Conservation (phyloP, 2,888 invertebrate species). For the Zeuzera pyrina region DNA sequence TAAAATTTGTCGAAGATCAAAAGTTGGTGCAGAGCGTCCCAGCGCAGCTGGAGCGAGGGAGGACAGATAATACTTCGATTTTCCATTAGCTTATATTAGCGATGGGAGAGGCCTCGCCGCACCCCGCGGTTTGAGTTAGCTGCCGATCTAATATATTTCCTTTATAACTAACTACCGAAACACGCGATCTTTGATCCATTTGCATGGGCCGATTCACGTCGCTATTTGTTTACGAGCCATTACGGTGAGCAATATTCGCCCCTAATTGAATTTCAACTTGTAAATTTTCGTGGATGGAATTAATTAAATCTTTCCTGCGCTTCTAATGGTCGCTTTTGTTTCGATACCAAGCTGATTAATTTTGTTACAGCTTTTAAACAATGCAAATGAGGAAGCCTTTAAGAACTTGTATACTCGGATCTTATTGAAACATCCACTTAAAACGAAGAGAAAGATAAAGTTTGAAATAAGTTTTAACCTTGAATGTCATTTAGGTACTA, state of each 20-base stretch:
- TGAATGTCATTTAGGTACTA: no score
- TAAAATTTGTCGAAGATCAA: conserved; percentile 70
- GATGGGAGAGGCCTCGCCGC: conserved; percentile 54
- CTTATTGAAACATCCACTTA: no score
- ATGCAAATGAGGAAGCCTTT: conserved; percentile 18
- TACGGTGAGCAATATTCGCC: conserved; percentile 50
- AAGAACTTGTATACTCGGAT: no score
- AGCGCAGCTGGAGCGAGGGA: conserved; percentile 29
- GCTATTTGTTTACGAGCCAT: conserved; percentile 57
- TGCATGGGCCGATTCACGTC: conserved; percentile 33
- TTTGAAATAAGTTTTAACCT: no score
- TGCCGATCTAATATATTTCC: conserved; percentile 62
- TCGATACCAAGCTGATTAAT: conserved; percentile 34
- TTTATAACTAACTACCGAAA: conserved; percentile 57
- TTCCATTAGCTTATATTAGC: conserved; percentile 69
- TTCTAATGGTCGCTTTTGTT: conserved; percentile 17
- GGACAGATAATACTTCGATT: conserved; percentile 66
- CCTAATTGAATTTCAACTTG: conserved; percentile 60
- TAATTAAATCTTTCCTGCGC: conserved; percentile 38
- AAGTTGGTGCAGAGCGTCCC: conserved; percentile 46
- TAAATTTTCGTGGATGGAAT: conserved; percentile 55
- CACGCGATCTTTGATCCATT: conserved; percentile 71
- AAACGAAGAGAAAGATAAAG: no score
- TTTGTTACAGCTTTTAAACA: conserved; percentile 47
- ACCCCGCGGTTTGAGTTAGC: conserved; percentile 45